Percentiles rank a stretch among this genome's conserved stretches.
Evolutionary conservation across 2,113 vertebrate genomes (phyloP).

Genomic region (Sebastes fasciatus): DNA sequence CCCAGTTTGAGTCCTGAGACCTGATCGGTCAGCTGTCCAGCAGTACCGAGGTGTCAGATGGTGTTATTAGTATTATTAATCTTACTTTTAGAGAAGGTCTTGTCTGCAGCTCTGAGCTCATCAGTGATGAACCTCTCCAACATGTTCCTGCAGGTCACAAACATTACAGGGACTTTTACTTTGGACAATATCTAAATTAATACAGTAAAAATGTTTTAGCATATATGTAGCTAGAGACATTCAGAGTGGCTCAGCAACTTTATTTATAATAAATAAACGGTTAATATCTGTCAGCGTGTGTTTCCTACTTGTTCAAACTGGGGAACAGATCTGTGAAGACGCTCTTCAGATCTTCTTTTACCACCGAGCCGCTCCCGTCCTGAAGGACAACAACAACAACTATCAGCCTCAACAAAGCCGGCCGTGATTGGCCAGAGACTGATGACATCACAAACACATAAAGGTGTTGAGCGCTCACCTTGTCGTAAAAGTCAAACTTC

Average conservation of each 20-base stretch:
- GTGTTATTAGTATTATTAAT: background rate
- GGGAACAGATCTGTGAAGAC: constrained; percentile 81
- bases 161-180: too few species aligned
- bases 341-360: constrained; percentile 64
- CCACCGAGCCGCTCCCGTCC: constrained; percentile 74
- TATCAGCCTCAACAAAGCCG: background rate
- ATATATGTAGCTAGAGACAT: too few species aligned
- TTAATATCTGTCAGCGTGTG: too few species aligned
- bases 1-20: too few species aligned
- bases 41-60: too few species aligned
- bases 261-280: too few species aligned
- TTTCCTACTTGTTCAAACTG: constrained; percentile 74
- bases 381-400: constrained; percentile 26
- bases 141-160: constrained; percentile 69
- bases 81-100: constrained; percentile 61
- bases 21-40: too few species aligned
- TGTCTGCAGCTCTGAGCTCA: constrained; percentile 76
- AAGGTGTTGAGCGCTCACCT: constrained; percentile 59
- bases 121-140: constrained; percentile 80
- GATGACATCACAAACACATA: constrained; percentile 18
- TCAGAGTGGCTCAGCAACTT: too few species aligned
- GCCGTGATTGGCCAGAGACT: constrained; percentile 6
- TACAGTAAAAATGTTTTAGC: too few species aligned
- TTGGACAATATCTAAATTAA: too few species aligned
- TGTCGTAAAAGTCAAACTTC: constrained; percentile 78